A percentile compares a stretch with the other conserved stretches of the same genome.
These are phyloP conservation scores for Drosophila acutilabella DNA, from an alignment of 2,888 invertebrate genomes.

Conservation along the genomic window DNA sequence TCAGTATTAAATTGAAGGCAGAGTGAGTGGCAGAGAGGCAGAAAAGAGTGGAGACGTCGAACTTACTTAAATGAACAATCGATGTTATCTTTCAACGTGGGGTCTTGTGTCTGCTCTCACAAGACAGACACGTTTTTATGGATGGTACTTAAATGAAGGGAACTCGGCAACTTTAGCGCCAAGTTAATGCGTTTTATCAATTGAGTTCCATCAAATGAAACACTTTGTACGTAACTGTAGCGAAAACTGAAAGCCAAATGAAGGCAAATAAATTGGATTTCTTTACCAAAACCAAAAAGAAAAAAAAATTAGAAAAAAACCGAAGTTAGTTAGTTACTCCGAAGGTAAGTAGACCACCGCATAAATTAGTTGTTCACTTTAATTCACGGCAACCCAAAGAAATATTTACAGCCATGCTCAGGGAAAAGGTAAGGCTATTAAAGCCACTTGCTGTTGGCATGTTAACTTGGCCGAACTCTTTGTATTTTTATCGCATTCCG, in stretches of 20 bases:
- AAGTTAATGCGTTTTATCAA: slow-evolving; percentile 80
- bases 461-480: slow-evolving; percentile 2
- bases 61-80: slow-evolving; percentile 68
- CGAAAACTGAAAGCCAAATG: slow-evolving; percentile 47
- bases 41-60: slow-evolving; percentile 18
- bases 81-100: slow-evolving; percentile 57
- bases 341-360: slow-evolving; percentile 29
- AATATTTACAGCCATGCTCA: slow-evolving; percentile 28
- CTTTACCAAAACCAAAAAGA: slow-evolving; percentile 2
- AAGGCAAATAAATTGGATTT: slow-evolving; percentile 75
- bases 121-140: slow-evolving; percentile 56
- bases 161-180: slow-evolving; percentile 61
- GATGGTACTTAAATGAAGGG: slow-evolving; percentile 42
- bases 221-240: slow-evolving; percentile 61
- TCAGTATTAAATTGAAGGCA: slow-evolving; percentile 5
- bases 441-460: slow-evolving; percentile 12
- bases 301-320: not conserved
- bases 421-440: slow-evolving; percentile 1
- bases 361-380: slow-evolving; percentile 56
- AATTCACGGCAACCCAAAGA: slow-evolving; percentile 11
- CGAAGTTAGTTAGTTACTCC: slow-evolving; percentile 66
- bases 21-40: too few relatives aligned
- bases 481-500: not conserved
- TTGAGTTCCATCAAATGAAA: slow-evolving; percentile 78
- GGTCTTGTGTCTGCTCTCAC: slow-evolving; percentile 3